Conservation (phyloP, 2,113 vertebrate species). For the Malurus melanocephalus region DNA sequence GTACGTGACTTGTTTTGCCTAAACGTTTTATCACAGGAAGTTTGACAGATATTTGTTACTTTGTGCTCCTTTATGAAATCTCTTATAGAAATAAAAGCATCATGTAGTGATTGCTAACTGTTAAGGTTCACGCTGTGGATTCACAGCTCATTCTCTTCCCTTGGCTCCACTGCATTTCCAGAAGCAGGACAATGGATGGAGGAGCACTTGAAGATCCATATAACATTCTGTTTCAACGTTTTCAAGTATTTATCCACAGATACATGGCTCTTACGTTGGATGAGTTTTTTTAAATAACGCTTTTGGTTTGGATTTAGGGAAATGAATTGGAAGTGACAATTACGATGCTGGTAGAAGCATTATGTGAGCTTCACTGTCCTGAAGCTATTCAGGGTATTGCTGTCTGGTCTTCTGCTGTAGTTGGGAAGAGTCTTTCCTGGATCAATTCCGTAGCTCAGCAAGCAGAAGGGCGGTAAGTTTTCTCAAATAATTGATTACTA, state of each 20-base stretch:
- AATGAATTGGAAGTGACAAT: slow-evolving; percentile 91
- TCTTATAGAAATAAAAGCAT: not conserved
- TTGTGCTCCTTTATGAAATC: not conserved
- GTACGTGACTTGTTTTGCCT: not conserved
- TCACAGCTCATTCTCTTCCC: not conserved
- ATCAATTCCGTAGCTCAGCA: slow-evolving; percentile 90
- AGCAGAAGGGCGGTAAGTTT: slow-evolving; percentile 89
- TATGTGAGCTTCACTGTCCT: slow-evolving; percentile 93
- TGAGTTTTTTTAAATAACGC: not conserved
- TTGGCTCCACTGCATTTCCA: not conserved
- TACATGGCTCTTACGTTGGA: not conserved
- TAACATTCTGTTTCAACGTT: not conserved
- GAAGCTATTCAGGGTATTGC: slow-evolving; percentile 95
- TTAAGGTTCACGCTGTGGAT: not conserved
- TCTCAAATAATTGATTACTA: not conserved
- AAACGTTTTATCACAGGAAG: not conserved
- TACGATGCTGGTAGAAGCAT: slow-evolving; percentile 91
- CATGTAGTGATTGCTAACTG: accelerated
- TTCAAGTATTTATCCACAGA: not conserved
- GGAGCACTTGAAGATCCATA: not conserved
- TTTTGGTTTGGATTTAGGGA: slow-evolving; percentile 71
- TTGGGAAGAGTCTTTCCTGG: slow-evolving; percentile 89
- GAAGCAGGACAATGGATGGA: not conserved
- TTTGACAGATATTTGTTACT: not conserved
- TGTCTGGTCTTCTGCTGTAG: slow-evolving; percentile 84